phyloP scores from a whole-genome alignment of 2,888 invertebrate species.

The Cryptops parisi region DNA sequence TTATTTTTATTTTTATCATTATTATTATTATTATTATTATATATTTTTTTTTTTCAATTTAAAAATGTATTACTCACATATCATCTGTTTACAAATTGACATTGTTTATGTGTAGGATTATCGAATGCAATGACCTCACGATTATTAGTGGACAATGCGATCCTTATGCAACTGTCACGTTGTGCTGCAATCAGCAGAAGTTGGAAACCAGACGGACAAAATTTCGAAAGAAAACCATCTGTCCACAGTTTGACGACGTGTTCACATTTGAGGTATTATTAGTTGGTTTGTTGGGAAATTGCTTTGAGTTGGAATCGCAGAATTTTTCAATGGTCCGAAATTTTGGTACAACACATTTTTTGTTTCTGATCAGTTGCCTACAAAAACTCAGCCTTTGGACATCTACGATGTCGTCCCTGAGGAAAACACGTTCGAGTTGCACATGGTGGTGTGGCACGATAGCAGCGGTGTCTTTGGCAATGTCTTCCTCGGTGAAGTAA shows the following conservation, averaged over 20 bases:
- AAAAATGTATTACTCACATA: not conserved
- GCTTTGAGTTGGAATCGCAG: too few relatives aligned
- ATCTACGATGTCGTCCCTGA: constrained; percentile 11
- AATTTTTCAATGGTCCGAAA: too few relatives aligned
- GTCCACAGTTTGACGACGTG: constrained; percentile 75
- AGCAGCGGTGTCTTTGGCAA: constrained; percentile 58
- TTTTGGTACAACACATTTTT: too few relatives aligned
- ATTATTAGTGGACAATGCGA: constrained; percentile 82
- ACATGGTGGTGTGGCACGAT: constrained; percentile 76
- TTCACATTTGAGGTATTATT: constrained; percentile 63
- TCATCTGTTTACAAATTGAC: too few relatives aligned
- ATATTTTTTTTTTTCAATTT: not conserved
- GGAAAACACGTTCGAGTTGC: constrained; percentile 33
- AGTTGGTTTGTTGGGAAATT: too few relatives aligned
- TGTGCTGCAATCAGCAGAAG: constrained; percentile 64
- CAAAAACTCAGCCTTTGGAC: constrained; percentile 15
- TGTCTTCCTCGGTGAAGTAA: constrained; percentile 76
- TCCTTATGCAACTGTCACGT: constrained; percentile 69
- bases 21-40: too few relatives aligned
- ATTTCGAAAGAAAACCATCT: constrained; percentile 75
- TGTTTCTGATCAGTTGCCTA: constrained; percentile 14
- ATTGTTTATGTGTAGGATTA: constrained; percentile 37
- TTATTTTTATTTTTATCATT: too few relatives aligned
- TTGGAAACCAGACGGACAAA: constrained; percentile 65
- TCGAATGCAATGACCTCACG: constrained; percentile 74